Evolutionary conservation across 1,140 invertebrate genomes (phyloP).

Genomic region (Colletes gigas): DNA sequence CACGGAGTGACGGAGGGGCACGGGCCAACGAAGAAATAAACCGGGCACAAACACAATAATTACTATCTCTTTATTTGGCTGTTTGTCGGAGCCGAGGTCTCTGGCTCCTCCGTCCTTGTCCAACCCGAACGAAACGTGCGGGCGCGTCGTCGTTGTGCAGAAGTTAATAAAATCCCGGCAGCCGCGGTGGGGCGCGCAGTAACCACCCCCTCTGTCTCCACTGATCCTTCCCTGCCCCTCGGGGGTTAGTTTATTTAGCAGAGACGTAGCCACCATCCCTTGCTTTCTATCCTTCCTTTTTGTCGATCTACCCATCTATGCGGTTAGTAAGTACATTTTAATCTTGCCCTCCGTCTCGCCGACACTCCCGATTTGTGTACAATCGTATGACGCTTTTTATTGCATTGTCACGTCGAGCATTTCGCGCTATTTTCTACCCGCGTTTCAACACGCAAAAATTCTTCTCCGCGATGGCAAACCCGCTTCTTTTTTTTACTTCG

Average conservation of each 20-base stretch:
- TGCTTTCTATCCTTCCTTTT: constrained; percentile 51
- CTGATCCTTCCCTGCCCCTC: constrained; percentile 28
- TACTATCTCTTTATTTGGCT: constrained; percentile 80
- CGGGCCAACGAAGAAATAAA: constrained; percentile 71
- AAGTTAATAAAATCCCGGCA: constrained; percentile 81
- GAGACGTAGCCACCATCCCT: constrained; percentile 74
- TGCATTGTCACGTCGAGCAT: background rate
- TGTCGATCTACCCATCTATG: constrained; percentile 53
- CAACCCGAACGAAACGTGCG: constrained; percentile 58
- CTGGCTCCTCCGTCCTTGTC: constrained; percentile 58
- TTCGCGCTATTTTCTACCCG: background rate
- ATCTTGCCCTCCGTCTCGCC: constrained; percentile 27
- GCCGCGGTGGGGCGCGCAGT: constrained; percentile 67
- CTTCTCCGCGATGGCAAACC: too few relatives aligned
- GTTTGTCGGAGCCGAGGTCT: constrained; percentile 73
- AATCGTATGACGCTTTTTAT: background rate
- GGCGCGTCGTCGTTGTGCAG: constrained; percentile 73
- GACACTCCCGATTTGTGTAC: background rate
- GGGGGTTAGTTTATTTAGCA: constrained; percentile 79
- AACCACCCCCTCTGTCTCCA: constrained; percentile 51
- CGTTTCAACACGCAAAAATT: background rate
- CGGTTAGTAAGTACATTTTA: constrained; percentile 40
- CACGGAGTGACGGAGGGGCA: constrained; percentile 42
- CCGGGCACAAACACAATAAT: constrained; percentile 78
- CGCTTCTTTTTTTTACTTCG: background rate